These are phyloP conservation scores for Enteromius treurensis DNA, from an alignment of 2,797 vertebrate species.

Conservation along the genomic window DNA sequence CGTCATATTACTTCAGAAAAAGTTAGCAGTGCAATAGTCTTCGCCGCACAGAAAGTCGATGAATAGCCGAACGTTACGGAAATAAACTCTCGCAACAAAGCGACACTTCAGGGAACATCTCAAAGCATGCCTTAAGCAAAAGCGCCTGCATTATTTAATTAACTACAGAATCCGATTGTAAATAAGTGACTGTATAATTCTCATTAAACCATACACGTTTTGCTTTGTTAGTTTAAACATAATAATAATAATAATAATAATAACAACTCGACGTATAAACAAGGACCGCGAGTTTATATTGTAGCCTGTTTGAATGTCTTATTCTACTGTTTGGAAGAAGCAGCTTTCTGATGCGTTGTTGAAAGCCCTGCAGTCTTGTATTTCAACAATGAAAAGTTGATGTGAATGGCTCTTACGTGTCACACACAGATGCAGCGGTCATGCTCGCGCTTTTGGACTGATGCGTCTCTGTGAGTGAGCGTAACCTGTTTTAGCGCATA, in stretches of 20 bases:
- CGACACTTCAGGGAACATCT: background rate
- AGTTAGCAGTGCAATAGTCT: background rate
- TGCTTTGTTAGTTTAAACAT: background rate
- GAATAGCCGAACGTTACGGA: background rate
- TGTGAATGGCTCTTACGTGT: background rate
- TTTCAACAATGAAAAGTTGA: background rate
- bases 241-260: background rate
- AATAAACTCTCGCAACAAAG: slow-evolving; percentile 2
- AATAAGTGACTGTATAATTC: background rate
- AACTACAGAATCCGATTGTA: background rate
- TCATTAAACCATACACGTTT: background rate
- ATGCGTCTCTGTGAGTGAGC: background rate
- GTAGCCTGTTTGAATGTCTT: too few relatives aligned
- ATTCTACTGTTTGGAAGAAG: background rate
- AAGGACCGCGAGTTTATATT: background rate
- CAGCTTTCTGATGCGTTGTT: background rate
- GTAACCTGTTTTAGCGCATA: slow-evolving; percentile 62
- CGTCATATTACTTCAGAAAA: background rate
- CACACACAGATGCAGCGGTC: background rate
- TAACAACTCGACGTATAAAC: background rate
- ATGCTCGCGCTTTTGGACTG: slow-evolving; percentile 31
- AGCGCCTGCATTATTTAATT: background rate
- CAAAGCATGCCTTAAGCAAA: background rate
- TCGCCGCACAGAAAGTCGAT: background rate
- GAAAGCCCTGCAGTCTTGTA: background rate